Conservation (phyloP, 2,888 invertebrate species). For the Melieria omissa region DNA sequence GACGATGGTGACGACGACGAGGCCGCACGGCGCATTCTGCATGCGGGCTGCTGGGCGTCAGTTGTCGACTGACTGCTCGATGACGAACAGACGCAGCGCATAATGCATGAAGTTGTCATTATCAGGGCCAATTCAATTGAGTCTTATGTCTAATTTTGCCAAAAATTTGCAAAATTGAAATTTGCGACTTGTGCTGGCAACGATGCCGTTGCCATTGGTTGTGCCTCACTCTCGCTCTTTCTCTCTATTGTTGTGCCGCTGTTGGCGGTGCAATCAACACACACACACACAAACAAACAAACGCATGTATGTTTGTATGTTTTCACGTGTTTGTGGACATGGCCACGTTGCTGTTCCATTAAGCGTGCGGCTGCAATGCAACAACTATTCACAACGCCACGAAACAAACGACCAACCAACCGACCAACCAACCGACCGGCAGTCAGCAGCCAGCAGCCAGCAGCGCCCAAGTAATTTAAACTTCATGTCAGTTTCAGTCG, state of each 20-base stretch:
- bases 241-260: too few relatives aligned
- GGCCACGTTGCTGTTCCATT: too few relatives aligned
- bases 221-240: too few relatives aligned
- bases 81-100: slow-evolving; percentile 40
- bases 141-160: slow-evolving; percentile 55
- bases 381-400: too few relatives aligned
- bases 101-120: slow-evolving; percentile 58
- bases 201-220: too few relatives aligned
- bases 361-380: too few relatives aligned
- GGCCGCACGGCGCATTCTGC: slow-evolving; percentile 6
- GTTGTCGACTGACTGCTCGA: slow-evolving; percentile 6
- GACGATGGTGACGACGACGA: slow-evolving; percentile 8
- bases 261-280: too few relatives aligned
- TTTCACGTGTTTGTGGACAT: too few relatives aligned
- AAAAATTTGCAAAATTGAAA: slow-evolving; percentile 53
- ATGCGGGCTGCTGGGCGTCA: slow-evolving; percentile 2
- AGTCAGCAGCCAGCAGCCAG: not conserved
- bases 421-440: too few relatives aligned
- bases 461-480: slow-evolving; percentile 57
- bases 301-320: too few relatives aligned
- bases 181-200: slow-evolving; percentile 37
- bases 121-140: slow-evolving; percentile 59
- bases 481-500: slow-evolving; percentile 62
- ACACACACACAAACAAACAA: too few relatives aligned
- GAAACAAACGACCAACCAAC: too few relatives aligned